Evolutionary conservation across 1,140 invertebrate genomes (phyloP), one percentile per base, ranked within the genome.

Genomic region (Lepidurus couesii): DNA sequence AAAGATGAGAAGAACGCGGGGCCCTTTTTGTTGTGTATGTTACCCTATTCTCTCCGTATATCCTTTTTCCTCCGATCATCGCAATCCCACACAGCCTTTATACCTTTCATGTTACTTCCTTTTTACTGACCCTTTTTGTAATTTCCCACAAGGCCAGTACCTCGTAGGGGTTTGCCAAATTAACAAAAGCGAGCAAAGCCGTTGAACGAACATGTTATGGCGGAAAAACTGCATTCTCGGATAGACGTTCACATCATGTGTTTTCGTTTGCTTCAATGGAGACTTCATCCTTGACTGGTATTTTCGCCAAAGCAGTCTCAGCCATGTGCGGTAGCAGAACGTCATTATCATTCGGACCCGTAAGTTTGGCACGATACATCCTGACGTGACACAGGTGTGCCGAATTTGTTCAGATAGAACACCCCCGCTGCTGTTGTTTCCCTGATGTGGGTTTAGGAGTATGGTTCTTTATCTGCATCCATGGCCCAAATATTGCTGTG

Each of bases 121-220:
- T 65, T 65, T 65, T 65, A 65, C 53, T 21, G 53, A 65, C 53
- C 53, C 53, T 65, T 65, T 65, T 65, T 65, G 53, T 65, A 65
- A 65, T 65, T 65, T 65, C 21, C n/a, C 53, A 65, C 53, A 13
- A 65, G 21, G 53, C 16, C 53, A 13, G 7, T 65, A 65, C 16
- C 53, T 65, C 53, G 53, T 21, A 65, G 53, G 53, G 53, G 53
- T 65, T 65, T 65, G 53, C 53, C 53, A 65, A 65, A 65, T 65
- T 65, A 65, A 65, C 53, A 65, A 65, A 65, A 65, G 53, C 53
- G 16, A 21, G 53, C 21, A 65, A 65, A 65, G 53, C 53, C 53
- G 53, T 65, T 65, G 53, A 65, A 65, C 53, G 21, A 21, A 13
- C 53, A n/a, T n/a, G 53, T n/a, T 65, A 65, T 65, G 53, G 53